A percentile compares a stretch with the other conserved stretches of the same genome.
These are phyloP conservation scores for Triplophysa dalaica DNA, from an alignment of 2,113 vertebrate species.

Conservation along the genomic window DNA sequence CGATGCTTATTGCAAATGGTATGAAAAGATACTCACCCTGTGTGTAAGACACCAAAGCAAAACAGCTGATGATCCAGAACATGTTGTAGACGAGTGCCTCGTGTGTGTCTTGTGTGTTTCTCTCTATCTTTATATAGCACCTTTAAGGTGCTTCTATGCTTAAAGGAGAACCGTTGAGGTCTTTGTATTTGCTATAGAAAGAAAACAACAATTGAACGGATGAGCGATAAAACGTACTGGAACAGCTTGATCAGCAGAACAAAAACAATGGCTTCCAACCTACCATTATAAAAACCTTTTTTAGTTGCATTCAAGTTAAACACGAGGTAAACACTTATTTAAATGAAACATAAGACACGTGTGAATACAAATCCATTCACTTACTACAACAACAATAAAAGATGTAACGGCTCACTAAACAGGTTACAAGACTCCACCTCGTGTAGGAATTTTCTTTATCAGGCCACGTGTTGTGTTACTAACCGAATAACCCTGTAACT, in stretches of 20 bases:
- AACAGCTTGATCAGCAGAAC: too few species aligned
- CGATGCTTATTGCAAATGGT: too few species aligned
- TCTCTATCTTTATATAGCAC: conserved; percentile 31
- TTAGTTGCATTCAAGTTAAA: not conserved
- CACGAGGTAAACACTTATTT: not conserved
- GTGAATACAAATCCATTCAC: not conserved
- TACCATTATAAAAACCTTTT: too few species aligned
- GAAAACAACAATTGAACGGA: too few species aligned
- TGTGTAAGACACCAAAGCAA: conserved; percentile 71
- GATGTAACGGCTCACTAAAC: not conserved
- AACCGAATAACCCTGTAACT: not conserved
- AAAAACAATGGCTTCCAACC: too few species aligned
- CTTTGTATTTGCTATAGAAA: too few species aligned
- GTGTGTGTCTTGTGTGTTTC: too few species aligned
- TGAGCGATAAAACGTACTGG: too few species aligned
- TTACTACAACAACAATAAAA: conserved; percentile 1
- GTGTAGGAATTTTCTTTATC: not conserved
- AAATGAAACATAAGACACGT: not conserved
- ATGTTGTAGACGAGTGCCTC: conserved; percentile 48
- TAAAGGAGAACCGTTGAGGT: too few species aligned
- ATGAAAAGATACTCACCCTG: conserved; percentile 67
- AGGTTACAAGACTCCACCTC: not conserved
- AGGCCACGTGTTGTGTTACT: not conserved
- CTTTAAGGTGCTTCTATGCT: not conserved
- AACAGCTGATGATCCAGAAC: conserved; percentile 62